Conservation (phyloP, 1,140 invertebrate species). For the Leptopilina clavipes region DNA sequence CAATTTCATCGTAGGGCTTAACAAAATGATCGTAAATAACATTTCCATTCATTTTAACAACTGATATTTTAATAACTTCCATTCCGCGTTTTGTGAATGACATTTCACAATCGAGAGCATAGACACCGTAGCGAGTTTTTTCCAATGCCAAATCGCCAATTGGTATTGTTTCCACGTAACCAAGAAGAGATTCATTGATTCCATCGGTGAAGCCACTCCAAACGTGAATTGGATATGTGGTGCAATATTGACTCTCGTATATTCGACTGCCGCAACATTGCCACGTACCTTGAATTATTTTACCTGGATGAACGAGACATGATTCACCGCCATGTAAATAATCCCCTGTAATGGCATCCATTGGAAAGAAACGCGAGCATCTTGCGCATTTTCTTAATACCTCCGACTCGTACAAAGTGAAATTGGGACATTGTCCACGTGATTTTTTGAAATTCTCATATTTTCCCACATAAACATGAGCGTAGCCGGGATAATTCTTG, state of each 20-base stretch:
- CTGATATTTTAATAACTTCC: slow-evolving; percentile 88
- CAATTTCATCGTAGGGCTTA: slow-evolving; percentile 82
- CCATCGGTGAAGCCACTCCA: slow-evolving; percentile 82
- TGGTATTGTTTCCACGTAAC: slow-evolving; percentile 78
- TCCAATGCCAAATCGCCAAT: slow-evolving; percentile 60
- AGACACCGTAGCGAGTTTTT: slow-evolving; percentile 76
- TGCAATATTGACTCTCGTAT: slow-evolving; percentile 77
- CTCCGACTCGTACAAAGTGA: neutral
- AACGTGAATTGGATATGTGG: slow-evolving; percentile 80
- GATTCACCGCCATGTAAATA: slow-evolving; percentile 79
- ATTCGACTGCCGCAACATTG: slow-evolving; percentile 74
- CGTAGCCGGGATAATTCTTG: neutral
- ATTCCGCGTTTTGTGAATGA: slow-evolving; percentile 88
- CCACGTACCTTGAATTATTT: slow-evolving; percentile 72
- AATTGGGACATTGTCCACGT: neutral
- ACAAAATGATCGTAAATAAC: slow-evolving; percentile 89
- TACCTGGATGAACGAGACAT: slow-evolving; percentile 91
- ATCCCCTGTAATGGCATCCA: slow-evolving; percentile 78
- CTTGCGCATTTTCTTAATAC: slow-evolving; percentile 79
- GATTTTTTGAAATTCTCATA: neutral
- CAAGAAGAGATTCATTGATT: slow-evolving; percentile 80
- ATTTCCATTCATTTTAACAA: slow-evolving; percentile 82
- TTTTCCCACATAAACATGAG: neutral
- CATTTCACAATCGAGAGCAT: slow-evolving; percentile 95
- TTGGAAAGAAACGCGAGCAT: slow-evolving; percentile 82